Conservation (phyloP, 2,797 vertebrate species). For the Micropoecilia bifurca region DNA sequence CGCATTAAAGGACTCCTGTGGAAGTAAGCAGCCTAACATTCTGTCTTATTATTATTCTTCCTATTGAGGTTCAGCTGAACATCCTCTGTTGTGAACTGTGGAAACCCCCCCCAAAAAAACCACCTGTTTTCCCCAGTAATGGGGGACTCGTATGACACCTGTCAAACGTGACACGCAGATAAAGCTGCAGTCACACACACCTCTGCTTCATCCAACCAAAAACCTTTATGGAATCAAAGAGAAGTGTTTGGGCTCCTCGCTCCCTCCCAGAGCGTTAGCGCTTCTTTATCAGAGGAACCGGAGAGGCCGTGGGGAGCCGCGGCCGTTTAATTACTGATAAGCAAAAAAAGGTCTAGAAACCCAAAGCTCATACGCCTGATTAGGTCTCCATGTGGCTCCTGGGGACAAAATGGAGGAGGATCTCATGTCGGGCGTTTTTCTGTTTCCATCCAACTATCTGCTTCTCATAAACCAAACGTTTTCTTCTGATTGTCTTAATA, state of each 20-base stretch:
- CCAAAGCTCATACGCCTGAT: constrained; percentile 42
- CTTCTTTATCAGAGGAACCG: constrained; percentile 66
- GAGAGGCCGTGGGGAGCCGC: constrained; percentile 57
- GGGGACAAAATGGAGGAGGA: constrained; percentile 25
- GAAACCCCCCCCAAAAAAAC: background rate
- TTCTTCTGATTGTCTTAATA: background rate
- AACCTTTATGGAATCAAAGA: constrained; percentile 15
- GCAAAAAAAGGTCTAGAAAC: constrained; percentile 59
- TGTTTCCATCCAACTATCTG: constrained; percentile 14
- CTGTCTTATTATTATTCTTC: background rate
- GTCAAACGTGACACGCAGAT: constrained; percentile 38
- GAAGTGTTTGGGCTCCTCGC: constrained; percentile 8
- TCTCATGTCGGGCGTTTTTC: constrained; percentile 11
- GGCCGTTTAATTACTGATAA: constrained; percentile 75
- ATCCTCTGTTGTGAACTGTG: background rate
- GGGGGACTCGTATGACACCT: constrained; percentile 47
- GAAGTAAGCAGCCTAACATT: background rate
- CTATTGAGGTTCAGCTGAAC: background rate
- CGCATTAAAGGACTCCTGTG: background rate
- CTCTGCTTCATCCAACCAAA: background rate
- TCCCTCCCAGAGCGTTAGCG: constrained; percentile 23
- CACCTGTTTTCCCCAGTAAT: constrained; percentile 33
- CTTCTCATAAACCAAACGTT: background rate
- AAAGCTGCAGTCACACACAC: background rate
- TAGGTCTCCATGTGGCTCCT: constrained; percentile 34